Evolutionary conservation across 2,797 vertebrate genomes (phyloP), one percentile per base, ranked within the genome.

Genomic region (Mus caroli): DNA sequence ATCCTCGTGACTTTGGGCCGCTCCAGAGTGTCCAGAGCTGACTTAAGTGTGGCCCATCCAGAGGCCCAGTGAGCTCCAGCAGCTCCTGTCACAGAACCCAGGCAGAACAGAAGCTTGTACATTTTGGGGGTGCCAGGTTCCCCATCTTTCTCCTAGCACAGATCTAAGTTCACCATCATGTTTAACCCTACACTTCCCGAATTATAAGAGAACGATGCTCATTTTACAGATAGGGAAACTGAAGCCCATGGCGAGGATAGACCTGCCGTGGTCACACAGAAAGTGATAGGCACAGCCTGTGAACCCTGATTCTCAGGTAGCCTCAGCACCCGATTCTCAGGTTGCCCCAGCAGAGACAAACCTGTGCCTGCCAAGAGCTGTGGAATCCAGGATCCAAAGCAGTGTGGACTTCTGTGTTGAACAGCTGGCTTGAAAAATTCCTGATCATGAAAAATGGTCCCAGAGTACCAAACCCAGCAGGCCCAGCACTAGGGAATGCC

Each of bases 161-260:
- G 60, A 71, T 37, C 52, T 75, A 77, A 4, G 62, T 1, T n/a
- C 69, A 60, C 4, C 75, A n/a, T 62, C 60, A 37, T 73, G 24
- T 64, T 60, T 52, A 93, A 77, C 22, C 56, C 37, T 58, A 28
- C 37, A 71, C 37, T n/a, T 43, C 37, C 46, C 26, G 15, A n/a
- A 9, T 17, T 28, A 62, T 60, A 77, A 84, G 78, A 50, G 28
- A 93, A 40, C 26, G 54, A 22, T 9, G 52, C 46, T 62, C 52
- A 75, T 50, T 58, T 94, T 71, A 89, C 50, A 87, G 62, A 60
- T 28, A 43, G 64, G 58, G 76, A 94, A 75, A 86, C 71, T 8
- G 40, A 94, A 56, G 86, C 46, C 40, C 52, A 46, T 3, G 26
- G 26, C 43, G 26, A 13, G 40, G 58, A 24, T 46, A 69, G 40